Evolutionary conservation across 2,888 invertebrate genomes (phyloP).

Genomic region (Mycalesis mineus): DNA sequence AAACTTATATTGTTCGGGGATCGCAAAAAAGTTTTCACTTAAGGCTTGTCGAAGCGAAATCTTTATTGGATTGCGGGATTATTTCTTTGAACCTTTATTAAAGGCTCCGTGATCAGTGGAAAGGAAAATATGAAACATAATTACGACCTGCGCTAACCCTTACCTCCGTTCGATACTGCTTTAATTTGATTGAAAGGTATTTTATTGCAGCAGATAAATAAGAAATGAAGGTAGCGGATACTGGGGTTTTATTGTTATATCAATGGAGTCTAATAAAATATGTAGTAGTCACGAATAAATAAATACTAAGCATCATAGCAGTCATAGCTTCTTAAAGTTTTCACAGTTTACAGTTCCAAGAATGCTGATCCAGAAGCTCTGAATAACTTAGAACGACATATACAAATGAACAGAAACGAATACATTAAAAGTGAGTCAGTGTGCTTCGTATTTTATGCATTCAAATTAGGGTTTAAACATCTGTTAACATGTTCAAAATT

Average conservation of each 20-base stretch:
- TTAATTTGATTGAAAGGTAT: constrained; percentile 19
- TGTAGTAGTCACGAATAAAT: too few species aligned
- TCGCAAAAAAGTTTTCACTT: constrained; percentile 74
- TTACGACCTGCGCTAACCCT: constrained; percentile 31
- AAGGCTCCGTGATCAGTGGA: constrained; percentile 44
- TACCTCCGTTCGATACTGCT: constrained; percentile 19
- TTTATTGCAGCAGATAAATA: constrained; percentile 15
- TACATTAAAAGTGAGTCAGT: too few species aligned
- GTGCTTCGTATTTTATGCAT: too few species aligned
- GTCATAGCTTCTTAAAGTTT: too few species aligned
- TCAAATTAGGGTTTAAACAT: too few species aligned
- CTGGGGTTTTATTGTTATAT: neutral
- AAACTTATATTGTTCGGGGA: constrained; percentile 75
- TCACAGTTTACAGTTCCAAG: too few species aligned
- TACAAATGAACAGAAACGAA: too few species aligned
- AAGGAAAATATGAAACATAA: constrained; percentile 50
- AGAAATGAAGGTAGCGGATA: constrained; percentile 1
- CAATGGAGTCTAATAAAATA: neutral
- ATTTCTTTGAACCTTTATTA: constrained; percentile 56
- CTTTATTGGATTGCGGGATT: constrained; percentile 71
- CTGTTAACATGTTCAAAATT: too few species aligned
- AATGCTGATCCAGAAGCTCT: too few species aligned
- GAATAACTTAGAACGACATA: too few species aligned
- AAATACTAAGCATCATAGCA: too few species aligned
- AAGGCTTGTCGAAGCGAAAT: constrained; percentile 67